Evolutionary conservation across 2,797 vertebrate genomes (phyloP).

Genomic region (Poliocrania exsul): DNA sequence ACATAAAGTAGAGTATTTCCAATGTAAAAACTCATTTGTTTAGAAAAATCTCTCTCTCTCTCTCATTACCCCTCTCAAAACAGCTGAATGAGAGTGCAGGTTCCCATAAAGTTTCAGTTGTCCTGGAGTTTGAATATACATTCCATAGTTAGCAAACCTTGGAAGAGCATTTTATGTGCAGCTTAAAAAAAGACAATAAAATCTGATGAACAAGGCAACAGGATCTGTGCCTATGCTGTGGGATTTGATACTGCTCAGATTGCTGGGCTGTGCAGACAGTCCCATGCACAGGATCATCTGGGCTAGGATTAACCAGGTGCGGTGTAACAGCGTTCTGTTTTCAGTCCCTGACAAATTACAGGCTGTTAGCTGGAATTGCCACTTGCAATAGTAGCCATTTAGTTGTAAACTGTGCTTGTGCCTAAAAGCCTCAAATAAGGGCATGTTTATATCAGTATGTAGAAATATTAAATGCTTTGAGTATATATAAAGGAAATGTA

Average conservation of each 20-base stretch:
- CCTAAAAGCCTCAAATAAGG: conserved; percentile 63
- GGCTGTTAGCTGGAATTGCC: conserved; percentile 50
- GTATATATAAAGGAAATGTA: conserved; percentile 40
- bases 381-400: conserved; percentile 52
- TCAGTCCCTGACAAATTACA: conserved; percentile 59
- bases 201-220: background rate
- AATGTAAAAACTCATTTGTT: conserved; percentile 31
- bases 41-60: background rate
- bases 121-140: background rate
- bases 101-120: conserved; percentile 34
- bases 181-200: background rate
- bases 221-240: background rate
- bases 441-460: conserved; percentile 53
- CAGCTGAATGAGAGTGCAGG: conserved; percentile 2
- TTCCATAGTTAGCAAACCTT: background rate
- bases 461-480: conserved; percentile 65
- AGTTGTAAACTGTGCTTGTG: conserved; percentile 43
- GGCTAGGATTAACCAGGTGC: conserved; percentile 61
- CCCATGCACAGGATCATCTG: conserved; percentile 26
- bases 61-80: conserved; percentile 40
- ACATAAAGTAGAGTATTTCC: conserved; percentile 19
- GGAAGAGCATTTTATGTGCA: background rate
- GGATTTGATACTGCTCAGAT: background rate
- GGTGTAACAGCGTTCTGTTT: conserved; percentile 43
- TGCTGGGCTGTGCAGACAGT: background rate